Conservation (phyloP, 2,888 invertebrate genomes). For the Camponotus fellah region DNA sequence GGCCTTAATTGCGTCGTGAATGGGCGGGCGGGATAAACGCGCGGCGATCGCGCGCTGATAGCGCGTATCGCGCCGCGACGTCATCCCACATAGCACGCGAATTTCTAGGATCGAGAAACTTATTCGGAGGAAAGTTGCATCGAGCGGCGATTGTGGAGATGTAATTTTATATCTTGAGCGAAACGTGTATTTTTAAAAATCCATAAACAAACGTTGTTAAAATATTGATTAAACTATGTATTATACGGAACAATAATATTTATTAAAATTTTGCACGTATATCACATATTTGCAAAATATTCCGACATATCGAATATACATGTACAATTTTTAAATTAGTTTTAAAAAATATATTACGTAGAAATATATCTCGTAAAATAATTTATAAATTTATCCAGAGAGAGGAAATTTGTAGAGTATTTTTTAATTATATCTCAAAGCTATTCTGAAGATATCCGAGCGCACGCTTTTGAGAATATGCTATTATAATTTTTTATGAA, state of each 20-base stretch:
- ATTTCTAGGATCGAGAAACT: background rate
- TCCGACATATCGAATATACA: background rate
- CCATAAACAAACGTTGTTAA: background rate
- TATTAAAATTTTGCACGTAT: background rate
- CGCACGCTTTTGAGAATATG: background rate
- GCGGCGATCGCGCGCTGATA: conserved; percentile 37
- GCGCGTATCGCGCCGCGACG: conserved; percentile 29
- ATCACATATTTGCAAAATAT: background rate
- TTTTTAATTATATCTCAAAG: background rate
- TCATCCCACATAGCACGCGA: conserved; percentile 1
- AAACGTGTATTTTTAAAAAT: background rate
- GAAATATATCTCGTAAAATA: background rate
- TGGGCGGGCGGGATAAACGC: conserved; percentile 27
- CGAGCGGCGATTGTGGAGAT: background rate
- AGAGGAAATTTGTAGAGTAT: background rate
- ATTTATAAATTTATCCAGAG: background rate
- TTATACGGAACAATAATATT: background rate
- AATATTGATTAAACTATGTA: background rate
- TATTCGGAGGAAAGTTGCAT: background rate
- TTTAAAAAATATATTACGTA: background rate
- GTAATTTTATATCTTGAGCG: background rate
- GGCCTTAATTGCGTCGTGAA: conserved; percentile 46
- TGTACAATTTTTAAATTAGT: background rate
- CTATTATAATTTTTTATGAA: background rate
- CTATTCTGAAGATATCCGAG: background rate